A percentile compares a stretch with the other conserved stretches of the same genome.
phyloP scores from a whole-genome alignment of 2,888 invertebrate genomes.

The Conchocele bisecta region DNA sequence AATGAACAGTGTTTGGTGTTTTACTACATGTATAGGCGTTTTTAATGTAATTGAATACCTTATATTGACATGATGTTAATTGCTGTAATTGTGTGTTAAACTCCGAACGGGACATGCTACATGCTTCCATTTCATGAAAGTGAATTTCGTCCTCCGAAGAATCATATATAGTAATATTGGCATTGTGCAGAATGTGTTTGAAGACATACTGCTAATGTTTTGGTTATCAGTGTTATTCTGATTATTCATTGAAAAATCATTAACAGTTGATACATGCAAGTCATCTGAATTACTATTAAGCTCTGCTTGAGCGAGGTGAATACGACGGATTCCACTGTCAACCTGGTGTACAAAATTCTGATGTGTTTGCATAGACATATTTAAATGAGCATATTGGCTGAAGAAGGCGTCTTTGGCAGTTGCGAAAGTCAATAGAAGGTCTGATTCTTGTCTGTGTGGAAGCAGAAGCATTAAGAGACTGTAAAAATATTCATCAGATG shows the following conservation, averaged over 20 bases:
- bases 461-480: slow-evolving; percentile 23
- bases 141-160: slow-evolving; percentile 8
- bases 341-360: slow-evolving; percentile 16
- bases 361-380: slow-evolving; percentile 11
- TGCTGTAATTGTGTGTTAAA: slow-evolving; percentile 5
- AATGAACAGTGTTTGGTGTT: too few relatives aligned
- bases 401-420: slow-evolving; percentile 31
- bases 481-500: slow-evolving; percentile 29
- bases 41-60: slow-evolving; percentile 6
- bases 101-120: slow-evolving; percentile 1
- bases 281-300: too few relatives aligned
- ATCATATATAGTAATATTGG: too few relatives aligned
- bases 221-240: too few relatives aligned
- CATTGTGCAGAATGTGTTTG: too few relatives aligned
- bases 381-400: slow-evolving; percentile 11
- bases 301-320: slow-evolving; percentile 8
- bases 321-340: slow-evolving; percentile 11
- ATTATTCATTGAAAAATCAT: too few relatives aligned
- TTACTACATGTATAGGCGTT: too few relatives aligned
- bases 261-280: too few relatives aligned
- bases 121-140: slow-evolving; percentile 15
- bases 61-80: slow-evolving; percentile 17
- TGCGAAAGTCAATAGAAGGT: slow-evolving; percentile 7
- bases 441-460: slow-evolving; percentile 20
- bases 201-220: too few relatives aligned